Evolutionary conservation across 1,140 invertebrate genomes (phyloP).

Genomic region (Diorhabda carinulata): DNA sequence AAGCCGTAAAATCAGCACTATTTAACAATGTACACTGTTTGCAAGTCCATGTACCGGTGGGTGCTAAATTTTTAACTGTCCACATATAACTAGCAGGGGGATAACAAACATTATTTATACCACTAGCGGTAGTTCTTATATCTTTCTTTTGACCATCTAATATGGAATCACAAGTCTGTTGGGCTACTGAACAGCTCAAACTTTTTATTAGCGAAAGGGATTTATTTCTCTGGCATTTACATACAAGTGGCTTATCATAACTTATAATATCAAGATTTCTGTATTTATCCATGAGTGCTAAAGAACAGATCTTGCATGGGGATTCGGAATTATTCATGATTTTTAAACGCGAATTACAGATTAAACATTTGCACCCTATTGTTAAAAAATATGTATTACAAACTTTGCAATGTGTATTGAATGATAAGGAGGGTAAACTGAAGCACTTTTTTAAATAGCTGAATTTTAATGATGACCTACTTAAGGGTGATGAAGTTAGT

Average conservation of each 20-base stretch:
- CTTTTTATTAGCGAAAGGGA: constrained; percentile 44
- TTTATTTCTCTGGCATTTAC: constrained; percentile 34
- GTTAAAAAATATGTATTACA: constrained; percentile 29
- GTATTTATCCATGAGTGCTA: constrained; percentile 42
- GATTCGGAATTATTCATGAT: constrained; percentile 42
- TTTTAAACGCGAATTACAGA: constrained; percentile 32
- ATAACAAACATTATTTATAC: constrained; percentile 35
- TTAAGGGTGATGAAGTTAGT: constrained; percentile 25
- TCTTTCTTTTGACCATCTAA: constrained; percentile 43
- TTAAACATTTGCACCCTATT: constrained; percentile 30
- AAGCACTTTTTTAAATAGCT: constrained; percentile 20
- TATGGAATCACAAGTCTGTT: constrained; percentile 37
- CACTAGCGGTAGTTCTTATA: constrained; percentile 43
- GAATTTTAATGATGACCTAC: not conserved
- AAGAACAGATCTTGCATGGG: constrained; percentile 43
- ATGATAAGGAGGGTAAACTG: constrained; percentile 28
- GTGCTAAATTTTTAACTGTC: constrained; percentile 37
- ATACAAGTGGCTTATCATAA: constrained; percentile 38
- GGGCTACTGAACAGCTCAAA: constrained; percentile 41
- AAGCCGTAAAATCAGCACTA: constrained; percentile 54
- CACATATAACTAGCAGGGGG: constrained; percentile 33
- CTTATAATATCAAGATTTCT: constrained; percentile 33
- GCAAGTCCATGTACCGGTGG: constrained; percentile 70
- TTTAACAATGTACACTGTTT: constrained; percentile 84
- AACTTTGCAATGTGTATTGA: constrained; percentile 20